A percentile compares a stretch with the other conserved stretches of the same genome.
phyloP scores from a whole-genome alignment of 2,113 vertebrate species.

The Rhinolophus sinicus region DNA sequence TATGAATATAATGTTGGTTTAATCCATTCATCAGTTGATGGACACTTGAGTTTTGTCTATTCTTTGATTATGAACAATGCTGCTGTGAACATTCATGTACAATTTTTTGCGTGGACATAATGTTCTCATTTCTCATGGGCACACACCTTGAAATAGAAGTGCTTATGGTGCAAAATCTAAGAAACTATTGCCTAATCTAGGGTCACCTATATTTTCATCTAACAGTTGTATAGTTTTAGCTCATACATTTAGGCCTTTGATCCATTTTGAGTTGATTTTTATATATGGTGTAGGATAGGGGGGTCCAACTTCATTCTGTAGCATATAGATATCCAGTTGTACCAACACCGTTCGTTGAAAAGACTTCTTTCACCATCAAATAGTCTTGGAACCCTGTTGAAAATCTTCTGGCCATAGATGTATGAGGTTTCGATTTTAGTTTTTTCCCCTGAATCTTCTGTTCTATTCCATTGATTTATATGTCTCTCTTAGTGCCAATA shows the following conservation, averaged over 20 bases:
- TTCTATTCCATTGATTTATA: background rate
- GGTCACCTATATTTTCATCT: background rate
- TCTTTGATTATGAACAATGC: background rate
- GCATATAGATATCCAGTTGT: background rate
- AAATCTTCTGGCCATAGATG: background rate
- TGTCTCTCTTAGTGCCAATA: background rate
- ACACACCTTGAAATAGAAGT: background rate
- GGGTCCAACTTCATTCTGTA: background rate
- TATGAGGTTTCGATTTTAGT: background rate
- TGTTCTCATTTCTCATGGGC: background rate
- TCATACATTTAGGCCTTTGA: background rate
- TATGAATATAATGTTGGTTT: background rate
- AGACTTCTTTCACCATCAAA: background rate
- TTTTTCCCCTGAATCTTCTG: background rate
- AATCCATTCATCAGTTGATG: background rate
- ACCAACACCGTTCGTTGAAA: background rate
- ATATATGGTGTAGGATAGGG: background rate
- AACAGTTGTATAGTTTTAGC: background rate
- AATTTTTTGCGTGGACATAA: background rate
- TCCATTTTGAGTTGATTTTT: slow-evolving; percentile 27
- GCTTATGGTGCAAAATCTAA: background rate
- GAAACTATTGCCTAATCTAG: background rate
- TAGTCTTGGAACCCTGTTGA: background rate
- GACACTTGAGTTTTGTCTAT: background rate
- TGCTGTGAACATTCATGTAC: background rate